phyloP scores from a whole-genome alignment of 2,113 vertebrate species.

The Ammodytes marinus region DNA sequence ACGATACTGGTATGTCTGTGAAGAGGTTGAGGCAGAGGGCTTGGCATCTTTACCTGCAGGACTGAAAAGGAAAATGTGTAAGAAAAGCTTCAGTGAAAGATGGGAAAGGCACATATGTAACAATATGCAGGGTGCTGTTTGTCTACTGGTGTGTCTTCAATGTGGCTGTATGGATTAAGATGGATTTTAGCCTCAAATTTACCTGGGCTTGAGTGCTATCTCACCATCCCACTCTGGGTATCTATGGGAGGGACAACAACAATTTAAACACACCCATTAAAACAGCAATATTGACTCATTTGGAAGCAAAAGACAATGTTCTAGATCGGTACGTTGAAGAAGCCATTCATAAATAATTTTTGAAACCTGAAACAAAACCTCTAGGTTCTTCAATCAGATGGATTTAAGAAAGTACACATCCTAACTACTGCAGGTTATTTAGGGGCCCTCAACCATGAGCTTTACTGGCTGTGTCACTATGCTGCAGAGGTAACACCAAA shows the following conservation, averaged over 20 bases:
- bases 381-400: no score
- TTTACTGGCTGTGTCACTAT: no score
- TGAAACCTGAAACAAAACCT: no score
- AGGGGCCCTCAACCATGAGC: no score
- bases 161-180: no score
- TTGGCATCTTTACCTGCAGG: conserved; percentile 19
- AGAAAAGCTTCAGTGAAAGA: fast-evolving
- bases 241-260: conserved; percentile 70
- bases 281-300: background rate
- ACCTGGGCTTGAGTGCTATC: conserved; percentile 71
- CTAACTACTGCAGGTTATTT: no score
- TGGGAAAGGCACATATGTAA: background rate
- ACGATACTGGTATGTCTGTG: conserved; percentile 47
- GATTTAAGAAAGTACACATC: no score
- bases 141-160: no score
- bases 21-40: background rate
- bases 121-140: background rate
- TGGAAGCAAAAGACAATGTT: no score
- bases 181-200: conserved; percentile 1
- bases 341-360: no score
- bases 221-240: conserved; percentile 93
- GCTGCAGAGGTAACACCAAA: no score
- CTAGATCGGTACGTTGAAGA: no score
- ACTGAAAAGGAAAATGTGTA: conserved; percentile 22
- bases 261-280: background rate